Conservation (phyloP, 1,140 invertebrate species). For the Drosophila tsacasi region DNA sequence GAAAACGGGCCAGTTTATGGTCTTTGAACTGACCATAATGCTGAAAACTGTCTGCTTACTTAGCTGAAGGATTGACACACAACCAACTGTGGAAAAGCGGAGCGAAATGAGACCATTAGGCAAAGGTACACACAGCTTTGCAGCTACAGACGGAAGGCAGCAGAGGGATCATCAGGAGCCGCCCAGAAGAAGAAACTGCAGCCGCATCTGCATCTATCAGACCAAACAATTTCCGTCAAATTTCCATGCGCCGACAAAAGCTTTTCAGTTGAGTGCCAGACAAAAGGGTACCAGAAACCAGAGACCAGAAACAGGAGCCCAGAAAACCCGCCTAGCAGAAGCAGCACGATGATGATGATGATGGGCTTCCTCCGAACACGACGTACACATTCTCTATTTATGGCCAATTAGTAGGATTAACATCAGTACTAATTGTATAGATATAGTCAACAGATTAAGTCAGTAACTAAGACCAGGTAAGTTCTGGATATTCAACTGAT, state of each 20-base stretch:
- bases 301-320: conserved; percentile 43
- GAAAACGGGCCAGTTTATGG: conserved; percentile 53
- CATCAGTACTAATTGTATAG: conserved; percentile 3
- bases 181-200: background rate
- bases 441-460: background rate
- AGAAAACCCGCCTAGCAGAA: conserved; percentile 1
- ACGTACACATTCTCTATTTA: conserved; percentile 32
- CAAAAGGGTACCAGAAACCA: conserved; percentile 55
- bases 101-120: conserved; percentile 55
- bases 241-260: conserved; percentile 81
- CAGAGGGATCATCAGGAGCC: conserved; percentile 12
- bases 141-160: conserved; percentile 1
- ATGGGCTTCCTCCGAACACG: conserved; percentile 2
- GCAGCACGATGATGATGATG: background rate
- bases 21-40: conserved; percentile 63
- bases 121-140: conserved; percentile 51
- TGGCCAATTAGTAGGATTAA: conserved; percentile 37
- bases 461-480: background rate
- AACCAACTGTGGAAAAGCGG: conserved; percentile 5
- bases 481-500: background rate
- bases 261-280: conserved; percentile 80
- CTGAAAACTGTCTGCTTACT: conserved; percentile 73
- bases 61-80: conserved; percentile 56
- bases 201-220: conserved; percentile 68
- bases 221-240: conserved; percentile 82